These are phyloP conservation scores for Ommatoiulus sabulosus DNA, from an alignment of 2,888 invertebrate genomes.

Conservation along the genomic window DNA sequence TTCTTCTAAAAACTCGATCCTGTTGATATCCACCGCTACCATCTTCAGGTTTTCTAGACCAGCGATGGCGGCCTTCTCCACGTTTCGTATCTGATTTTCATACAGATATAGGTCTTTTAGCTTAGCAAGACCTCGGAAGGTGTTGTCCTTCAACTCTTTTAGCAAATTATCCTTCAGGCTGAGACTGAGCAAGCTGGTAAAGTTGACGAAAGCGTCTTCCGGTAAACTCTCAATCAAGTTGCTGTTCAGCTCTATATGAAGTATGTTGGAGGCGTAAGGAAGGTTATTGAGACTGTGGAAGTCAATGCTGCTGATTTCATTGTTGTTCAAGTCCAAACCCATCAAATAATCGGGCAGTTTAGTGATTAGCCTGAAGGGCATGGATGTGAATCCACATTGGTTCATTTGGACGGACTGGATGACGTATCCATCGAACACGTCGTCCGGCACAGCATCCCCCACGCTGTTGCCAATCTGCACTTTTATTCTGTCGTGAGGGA, in stretches of 20 bases:
- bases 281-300: neutral
- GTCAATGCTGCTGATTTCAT: neutral
- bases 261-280: neutral
- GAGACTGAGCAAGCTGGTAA: neutral
- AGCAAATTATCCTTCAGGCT: neutral
- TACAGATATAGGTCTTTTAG: neutral
- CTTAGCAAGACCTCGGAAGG: neutral
- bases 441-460: neutral
- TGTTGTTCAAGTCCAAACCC: neutral
- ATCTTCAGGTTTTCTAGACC: neutral
- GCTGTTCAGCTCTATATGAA: neutral
- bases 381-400: neutral
- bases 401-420: neutral
- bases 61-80: neutral
- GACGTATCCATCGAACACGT: neutral
- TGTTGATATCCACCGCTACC: neutral
- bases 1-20: neutral
- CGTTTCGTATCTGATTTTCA: neutral
- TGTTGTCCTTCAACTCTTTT: neutral
- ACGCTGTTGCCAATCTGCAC: neutral
- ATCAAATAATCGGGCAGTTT: neutral
- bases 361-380: neutral
- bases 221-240: neutral
- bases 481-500: neutral
- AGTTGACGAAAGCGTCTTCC: constrained; percentile 40